Base-by-base conservation (phyloP, 2,888 invertebrate genomes). In the Beris morrisii region DNA sequence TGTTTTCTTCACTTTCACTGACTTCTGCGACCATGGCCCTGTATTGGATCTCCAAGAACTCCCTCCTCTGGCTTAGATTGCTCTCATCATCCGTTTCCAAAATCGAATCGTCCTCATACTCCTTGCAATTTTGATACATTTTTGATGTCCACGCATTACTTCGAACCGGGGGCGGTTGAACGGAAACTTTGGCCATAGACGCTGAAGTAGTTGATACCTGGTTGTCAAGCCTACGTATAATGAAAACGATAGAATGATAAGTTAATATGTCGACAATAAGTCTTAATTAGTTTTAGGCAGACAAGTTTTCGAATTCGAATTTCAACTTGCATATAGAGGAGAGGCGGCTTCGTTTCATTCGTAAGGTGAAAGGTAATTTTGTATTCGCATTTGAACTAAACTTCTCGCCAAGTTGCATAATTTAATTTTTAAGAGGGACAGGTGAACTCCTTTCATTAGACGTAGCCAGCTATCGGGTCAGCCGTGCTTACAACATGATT, bases 21-120 rank as follows among this genome's bases (percentile, higher is more conserved):
- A 75, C 75, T 43, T 76, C 72, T 30, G 77, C 77, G 56, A 78
- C 75, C 73, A 80, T 75, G 3, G 76, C 77, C 61, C 75, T 77
- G 65, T 79, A 77, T 66, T 78, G 76, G 69, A 73, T 75, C 65
- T 80, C 78, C 74, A 78, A 69, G 61, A 75, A 76, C 69, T 69
- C 71, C 61, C 71, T 72, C 50, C 71, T 71, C 66, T 74, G 72
- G 65, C 71, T 73, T 43, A 71, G 72, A 22, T 15, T 38, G 30
- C 38, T 38, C 38, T 61, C 61, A 38, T 61, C 52, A 32, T 52
- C 52, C 28, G 59, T 66, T 22, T 67, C 75, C 43, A 75, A 75
- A 45, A 73, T 70, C 2, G 74, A 74, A 65, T 78, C 77, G 65
- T 73, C 75, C 44, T 73, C 71, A 53, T 67, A 69, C 13, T 58